Conservation (phyloP, 92 coral and sea anemone species). For the Plumapathes pennacea region DNA sequence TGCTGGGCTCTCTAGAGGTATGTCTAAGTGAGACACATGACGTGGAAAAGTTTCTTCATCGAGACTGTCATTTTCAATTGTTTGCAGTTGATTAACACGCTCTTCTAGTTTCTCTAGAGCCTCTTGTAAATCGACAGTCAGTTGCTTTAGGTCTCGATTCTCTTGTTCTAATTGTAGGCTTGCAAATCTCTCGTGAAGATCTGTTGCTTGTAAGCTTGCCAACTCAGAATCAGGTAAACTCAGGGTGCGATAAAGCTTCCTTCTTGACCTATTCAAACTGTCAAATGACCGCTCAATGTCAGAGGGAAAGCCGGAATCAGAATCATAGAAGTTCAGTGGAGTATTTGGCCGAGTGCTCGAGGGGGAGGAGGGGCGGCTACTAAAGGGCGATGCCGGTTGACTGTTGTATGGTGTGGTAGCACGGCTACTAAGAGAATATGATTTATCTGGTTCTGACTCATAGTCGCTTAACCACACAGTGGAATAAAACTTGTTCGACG, state of each 20-base stretch:
- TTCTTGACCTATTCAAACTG: slow-evolving; percentile 66
- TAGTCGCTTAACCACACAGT: slow-evolving; percentile 99
- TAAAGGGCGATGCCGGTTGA: slow-evolving; percentile 77
- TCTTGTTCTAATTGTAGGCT: slow-evolving; percentile 96
- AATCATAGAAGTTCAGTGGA: slow-evolving; percentile 80
- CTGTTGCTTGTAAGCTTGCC: slow-evolving; percentile 72
- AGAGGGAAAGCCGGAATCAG: slow-evolving; percentile 88
- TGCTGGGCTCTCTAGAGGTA: slow-evolving; percentile 25
- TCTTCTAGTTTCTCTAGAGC: slow-evolving; percentile 92
- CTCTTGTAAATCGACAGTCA: slow-evolving; percentile 83
- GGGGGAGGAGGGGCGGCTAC: slow-evolving; percentile 85
- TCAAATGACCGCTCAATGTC: slow-evolving; percentile 85
- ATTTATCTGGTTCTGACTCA: slow-evolving; percentile 90
- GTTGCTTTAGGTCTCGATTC: slow-evolving; percentile 77
- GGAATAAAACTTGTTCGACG: slow-evolving; percentile 94
- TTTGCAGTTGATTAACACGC: slow-evolving; percentile 74
- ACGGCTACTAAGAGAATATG: slow-evolving; percentile 83
- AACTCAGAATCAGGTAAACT: slow-evolving; percentile 96
- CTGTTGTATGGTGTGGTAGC: slow-evolving; percentile 89
- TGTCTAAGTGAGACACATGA: slow-evolving; percentile 6
- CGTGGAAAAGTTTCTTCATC: no score
- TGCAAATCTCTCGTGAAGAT: slow-evolving; percentile 86
- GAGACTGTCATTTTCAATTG: slow-evolving; percentile 66
- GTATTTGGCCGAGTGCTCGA: slow-evolving; percentile 80
- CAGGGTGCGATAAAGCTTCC: slow-evolving; percentile 83